Base-by-base conservation (phyloP, 2,888 invertebrate genomes). In the Melinopterus prodromus region DNA sequence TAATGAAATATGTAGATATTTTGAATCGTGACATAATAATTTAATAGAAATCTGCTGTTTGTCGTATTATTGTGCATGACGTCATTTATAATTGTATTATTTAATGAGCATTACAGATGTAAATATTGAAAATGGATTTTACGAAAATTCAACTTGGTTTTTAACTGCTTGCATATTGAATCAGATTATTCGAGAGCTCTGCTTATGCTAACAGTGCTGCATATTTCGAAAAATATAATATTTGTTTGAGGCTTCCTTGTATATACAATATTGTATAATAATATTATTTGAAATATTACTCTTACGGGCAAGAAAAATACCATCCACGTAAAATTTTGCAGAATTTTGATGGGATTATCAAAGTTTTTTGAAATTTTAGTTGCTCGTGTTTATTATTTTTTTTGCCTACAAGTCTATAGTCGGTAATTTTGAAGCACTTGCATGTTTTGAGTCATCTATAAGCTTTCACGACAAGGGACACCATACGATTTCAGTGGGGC, bases 401-500 rank as follows among this genome's bases (percentile, higher is more conserved):
- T 81, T 82, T 12, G 53, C 7, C 53, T 7, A 4, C 5, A 9
- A 7, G 79, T 79, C 79, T 81, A 80, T 80, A 3, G 3, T 2
- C 12, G 37, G 80, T 80, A 82, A 80, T 82, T 79, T 82, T 53
- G 12, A 53, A 83, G 83, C 84, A 84, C 83, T 84, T 84, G 83
- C 83, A 85, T 85, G 84, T 83, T 80, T 53, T 53, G 12, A 53
- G 3, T 53, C 3, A 53, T 26, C 3, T 26, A 76, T 78, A 81
- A 37, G n/a, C n/a, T 78, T 77, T 72, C 35, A 53, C 53, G 36
- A 74, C 80, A 84, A 84, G 84, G 84, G 84, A 82, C 84, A 84
- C 85, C 84, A 84, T 85, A 83, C 85, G 84, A 85, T 83, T 83
- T 76, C 83, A 74, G 71, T 38, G 71, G 35, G 26, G 26, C 26